A percentile compares a stretch with the other conserved stretches of the same genome.
Evolutionary conservation across 2,797 vertebrate species (phyloP).

Genomic region (Sebastes minor): DNA sequence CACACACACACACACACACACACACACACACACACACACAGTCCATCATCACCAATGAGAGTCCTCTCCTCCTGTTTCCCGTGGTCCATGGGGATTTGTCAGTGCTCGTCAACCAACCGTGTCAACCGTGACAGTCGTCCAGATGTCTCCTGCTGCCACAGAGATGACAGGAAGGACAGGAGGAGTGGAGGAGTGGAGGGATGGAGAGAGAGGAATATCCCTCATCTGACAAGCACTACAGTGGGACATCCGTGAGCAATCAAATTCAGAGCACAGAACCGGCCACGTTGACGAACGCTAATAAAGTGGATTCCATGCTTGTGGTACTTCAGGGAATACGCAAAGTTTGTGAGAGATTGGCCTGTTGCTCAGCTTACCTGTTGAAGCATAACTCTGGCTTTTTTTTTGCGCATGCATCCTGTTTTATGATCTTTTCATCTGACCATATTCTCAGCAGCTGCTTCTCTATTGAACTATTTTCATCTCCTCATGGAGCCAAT

Average conservation of each 20-base stretch:
- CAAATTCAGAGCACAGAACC: slow-evolving; percentile 54
- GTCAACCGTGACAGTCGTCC: slow-evolving; percentile 87
- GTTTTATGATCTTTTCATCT: slow-evolving; percentile 29
- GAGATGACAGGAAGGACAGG: slow-evolving; percentile 76
- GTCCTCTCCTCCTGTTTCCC: slow-evolving; percentile 72
- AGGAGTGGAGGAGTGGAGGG: slow-evolving; percentile 51
- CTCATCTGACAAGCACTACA: slow-evolving; percentile 64
- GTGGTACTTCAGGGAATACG: slow-evolving; percentile 59
- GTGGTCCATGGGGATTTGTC: slow-evolving; percentile 81
- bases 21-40: slow-evolving; percentile 7
- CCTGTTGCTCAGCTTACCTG: slow-evolving; percentile 48
- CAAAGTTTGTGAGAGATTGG: slow-evolving; percentile 56
- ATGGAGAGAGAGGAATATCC: slow-evolving; percentile 57
- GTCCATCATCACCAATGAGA: slow-evolving; percentile 70
- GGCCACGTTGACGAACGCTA: slow-evolving; percentile 59
- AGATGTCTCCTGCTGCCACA: slow-evolving; percentile 84
- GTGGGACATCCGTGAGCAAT: slow-evolving; percentile 61
- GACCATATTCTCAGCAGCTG: slow-evolving; percentile 14
- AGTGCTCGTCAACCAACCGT: slow-evolving; percentile 82
- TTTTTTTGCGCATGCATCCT: neutral
- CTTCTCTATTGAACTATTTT: neutral
- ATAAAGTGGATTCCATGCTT: slow-evolving; percentile 55
- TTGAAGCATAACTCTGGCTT: slow-evolving; percentile 37
- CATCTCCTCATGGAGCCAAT: neutral
- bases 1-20: slow-evolving; percentile 17